phyloP scores from a whole-genome alignment of 2,797 vertebrate genomes.

The Bucorvus abyssinicus region DNA sequence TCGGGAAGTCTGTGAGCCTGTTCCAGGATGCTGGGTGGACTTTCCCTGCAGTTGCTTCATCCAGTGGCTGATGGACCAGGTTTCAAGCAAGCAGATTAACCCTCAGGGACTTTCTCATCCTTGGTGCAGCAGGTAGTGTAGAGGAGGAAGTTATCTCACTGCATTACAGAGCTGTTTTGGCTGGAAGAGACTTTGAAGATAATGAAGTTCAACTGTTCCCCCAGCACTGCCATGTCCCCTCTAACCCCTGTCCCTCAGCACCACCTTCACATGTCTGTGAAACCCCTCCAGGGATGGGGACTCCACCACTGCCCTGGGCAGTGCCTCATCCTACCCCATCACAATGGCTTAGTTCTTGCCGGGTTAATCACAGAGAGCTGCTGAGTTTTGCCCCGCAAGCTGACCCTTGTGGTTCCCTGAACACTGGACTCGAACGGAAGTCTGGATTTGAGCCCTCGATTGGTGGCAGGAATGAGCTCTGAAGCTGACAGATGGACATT shows the following conservation, averaged over 20 bases:
- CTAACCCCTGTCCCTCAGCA: too few species aligned
- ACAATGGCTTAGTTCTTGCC: neutral
- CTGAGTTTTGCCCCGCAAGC: neutral
- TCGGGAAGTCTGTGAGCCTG: neutral
- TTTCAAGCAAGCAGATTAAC: neutral
- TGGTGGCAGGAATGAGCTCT: neutral
- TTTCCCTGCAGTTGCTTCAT: neutral
- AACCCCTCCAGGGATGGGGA: too few species aligned
- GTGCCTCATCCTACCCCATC: neutral
- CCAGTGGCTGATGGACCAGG: neutral
- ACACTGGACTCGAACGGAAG: neutral
- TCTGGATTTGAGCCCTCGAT: neutral
- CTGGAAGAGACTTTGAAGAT: too few species aligned
- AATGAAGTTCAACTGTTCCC: too few species aligned
- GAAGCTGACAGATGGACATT: neutral
- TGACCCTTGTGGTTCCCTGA: neutral
- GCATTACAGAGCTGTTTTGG: neutral
- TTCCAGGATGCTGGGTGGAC: too few species aligned
- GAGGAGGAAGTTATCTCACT: neutral
- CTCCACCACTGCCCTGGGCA: too few species aligned
- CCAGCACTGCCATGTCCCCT: too few species aligned
- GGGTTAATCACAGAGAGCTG: neutral
- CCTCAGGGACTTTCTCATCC: fast-evolving
- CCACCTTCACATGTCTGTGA: too few species aligned
- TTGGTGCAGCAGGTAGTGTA: neutral